Evolutionary conservation across 2,113 vertebrate species (phyloP).

Genomic region (Salvator merianae): DNA sequence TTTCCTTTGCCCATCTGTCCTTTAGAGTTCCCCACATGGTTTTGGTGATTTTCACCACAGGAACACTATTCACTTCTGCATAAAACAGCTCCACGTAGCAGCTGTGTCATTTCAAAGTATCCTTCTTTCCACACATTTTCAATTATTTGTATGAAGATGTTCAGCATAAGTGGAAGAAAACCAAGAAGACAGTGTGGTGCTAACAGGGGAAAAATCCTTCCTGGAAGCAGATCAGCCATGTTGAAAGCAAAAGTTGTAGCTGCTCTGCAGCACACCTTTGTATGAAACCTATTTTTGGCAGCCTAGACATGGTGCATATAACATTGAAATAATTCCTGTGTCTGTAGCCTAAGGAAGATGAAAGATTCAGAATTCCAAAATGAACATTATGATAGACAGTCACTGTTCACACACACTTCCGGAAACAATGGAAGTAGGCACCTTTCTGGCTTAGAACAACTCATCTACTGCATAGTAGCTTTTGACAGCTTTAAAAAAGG

Average conservation of each 20-base stretch:
- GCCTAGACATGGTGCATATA: neutral
- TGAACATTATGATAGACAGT: too few relatives aligned
- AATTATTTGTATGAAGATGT: neutral
- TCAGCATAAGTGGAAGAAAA: neutral
- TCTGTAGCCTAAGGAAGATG: neutral
- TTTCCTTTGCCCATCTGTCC: neutral
- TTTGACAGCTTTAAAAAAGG: too few relatives aligned
- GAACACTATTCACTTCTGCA: neutral
- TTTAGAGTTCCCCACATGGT: neutral
- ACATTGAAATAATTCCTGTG: neutral
- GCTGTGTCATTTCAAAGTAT: neutral
- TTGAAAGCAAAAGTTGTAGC: neutral
- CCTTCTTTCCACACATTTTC: neutral
- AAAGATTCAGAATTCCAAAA: too few relatives aligned
- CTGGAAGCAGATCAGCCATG: neutral
- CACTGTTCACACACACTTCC: too few relatives aligned
- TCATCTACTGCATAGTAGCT: too few relatives aligned
- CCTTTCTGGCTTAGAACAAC: too few relatives aligned
- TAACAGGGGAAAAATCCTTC: neutral
- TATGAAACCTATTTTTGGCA: neutral
- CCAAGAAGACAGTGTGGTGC: neutral
- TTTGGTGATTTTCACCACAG: constrained; percentile 8
- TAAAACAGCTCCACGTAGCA: neutral
- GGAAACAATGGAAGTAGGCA: too few relatives aligned
- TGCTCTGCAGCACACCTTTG: neutral